Evolutionary conservation across 2,113 vertebrate species (phyloP), one percentile per base, ranked within the genome.

Genomic region (Neotragus pygmaeus): DNA sequence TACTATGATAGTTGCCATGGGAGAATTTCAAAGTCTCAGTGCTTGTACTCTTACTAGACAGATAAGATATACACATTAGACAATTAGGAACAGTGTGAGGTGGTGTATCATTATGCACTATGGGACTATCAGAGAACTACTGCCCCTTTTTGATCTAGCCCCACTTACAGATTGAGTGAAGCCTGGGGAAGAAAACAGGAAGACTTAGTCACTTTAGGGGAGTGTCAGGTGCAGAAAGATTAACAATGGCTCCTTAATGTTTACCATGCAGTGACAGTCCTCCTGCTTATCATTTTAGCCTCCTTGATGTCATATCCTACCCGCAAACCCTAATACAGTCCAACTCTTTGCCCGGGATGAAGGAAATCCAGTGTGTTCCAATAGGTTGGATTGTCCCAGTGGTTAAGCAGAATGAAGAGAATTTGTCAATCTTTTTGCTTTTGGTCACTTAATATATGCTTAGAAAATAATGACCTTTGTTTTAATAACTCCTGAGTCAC

Each of bases 1-100:
- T 82, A n/a, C 45, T 93, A 1, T 91, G 75, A 28, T 88, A 84
- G 77, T 95, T 96, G 90, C 90, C 66, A 75, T 96, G 77, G 66
- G 86, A 93, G 75, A 93, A 88, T 33, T 91, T 87, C 92, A 86
- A 90, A 88, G 47, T 83, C 39, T 62, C 58, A 57, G 17, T 83
- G 45, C 7, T 58, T 95, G 23, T 14, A 25, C 81, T 95, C 19
- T 90, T 2, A 39, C 21, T 36, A 64, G 66, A 81, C 82, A 75
- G 91, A 90, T 81, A 94, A 95, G 43, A 94, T 64, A 92, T 55
- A 30, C 21, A 85, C 49, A 13, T 17, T 6, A n/a, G 92, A 88
- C 58, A 90, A 1, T 86, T 73, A 62, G 19, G 62, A 73, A 12
- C 62, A 39, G 28, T 75, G 25, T 81, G 43, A 55, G 39, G 43